A percentile compares a stretch with the other conserved stretches of the same genome.
phyloP scores from a whole-genome alignment of 2,888 invertebrate species.

The Nematopogon swammerdamellus region DNA sequence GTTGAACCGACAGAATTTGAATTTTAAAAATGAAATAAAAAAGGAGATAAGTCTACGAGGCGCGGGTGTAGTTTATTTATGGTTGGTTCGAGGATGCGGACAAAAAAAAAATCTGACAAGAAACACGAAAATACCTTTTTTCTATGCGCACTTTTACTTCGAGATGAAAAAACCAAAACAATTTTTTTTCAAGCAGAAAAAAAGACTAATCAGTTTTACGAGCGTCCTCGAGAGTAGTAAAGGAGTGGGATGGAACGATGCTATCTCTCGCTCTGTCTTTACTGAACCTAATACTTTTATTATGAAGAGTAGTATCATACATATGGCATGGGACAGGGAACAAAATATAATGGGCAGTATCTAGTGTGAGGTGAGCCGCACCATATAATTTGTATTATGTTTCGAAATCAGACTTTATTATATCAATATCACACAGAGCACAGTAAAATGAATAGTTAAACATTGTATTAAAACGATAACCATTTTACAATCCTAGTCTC shows the following conservation, averaged over 20 bases:
- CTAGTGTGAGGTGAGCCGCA: too few relatives aligned
- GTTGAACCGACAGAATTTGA: conserved; percentile 36
- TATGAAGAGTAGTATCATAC: too few relatives aligned
- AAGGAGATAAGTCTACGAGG: too few relatives aligned
- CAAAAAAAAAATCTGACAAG: conserved; percentile 25
- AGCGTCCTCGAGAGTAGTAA: conserved; percentile 46
- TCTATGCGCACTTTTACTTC: conserved; percentile 19
- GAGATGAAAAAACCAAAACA: conserved; percentile 48
- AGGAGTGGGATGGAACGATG: conserved; percentile 22
- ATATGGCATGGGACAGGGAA: too few relatives aligned
- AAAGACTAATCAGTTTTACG: conserved; percentile 41
- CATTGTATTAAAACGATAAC: too few relatives aligned
- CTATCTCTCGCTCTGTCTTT: conserved; percentile 6
- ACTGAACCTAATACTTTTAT: not conserved
- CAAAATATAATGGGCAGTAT: too few relatives aligned
- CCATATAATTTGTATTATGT: too few relatives aligned
- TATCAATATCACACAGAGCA: too few relatives aligned
- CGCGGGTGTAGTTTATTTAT: conserved; percentile 35
- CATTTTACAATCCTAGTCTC: too few relatives aligned
- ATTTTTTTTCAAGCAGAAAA: conserved; percentile 34
- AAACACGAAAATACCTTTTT: conserved; percentile 17
- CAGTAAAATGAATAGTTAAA: too few relatives aligned
- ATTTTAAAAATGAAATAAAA: conserved; percentile 29
- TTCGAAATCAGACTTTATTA: too few relatives aligned
- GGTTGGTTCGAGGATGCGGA: too few relatives aligned